Percentiles rank a stretch among this genome's conserved stretches.
These are phyloP conservation scores for Corvus moneduloides DNA, from an alignment of 2,113 vertebrate genomes.

Conservation along the genomic window DNA sequence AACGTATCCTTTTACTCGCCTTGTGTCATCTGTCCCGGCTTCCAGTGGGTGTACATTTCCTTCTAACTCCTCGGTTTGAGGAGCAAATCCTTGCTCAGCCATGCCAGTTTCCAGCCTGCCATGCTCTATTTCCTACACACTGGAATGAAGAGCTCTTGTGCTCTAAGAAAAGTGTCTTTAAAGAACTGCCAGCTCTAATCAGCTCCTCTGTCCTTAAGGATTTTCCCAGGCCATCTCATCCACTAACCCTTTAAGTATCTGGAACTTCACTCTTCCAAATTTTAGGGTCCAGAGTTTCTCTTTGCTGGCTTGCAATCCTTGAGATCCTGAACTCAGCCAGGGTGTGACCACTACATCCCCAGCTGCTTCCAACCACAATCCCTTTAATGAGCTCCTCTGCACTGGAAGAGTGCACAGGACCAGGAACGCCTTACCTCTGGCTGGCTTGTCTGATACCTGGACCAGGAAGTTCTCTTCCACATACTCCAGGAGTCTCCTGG, in stretches of 20 bases:
- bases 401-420: not conserved
- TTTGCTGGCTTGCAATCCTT: not conserved
- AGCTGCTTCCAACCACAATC: not conserved
- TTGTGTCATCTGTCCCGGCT: not conserved
- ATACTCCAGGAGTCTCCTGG: not conserved
- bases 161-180: not conserved
- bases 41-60: not conserved
- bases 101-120: not conserved
- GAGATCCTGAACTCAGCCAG: not conserved
- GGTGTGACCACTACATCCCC: not conserved
- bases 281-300: not conserved
- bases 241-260: not conserved
- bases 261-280: not conserved
- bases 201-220: not conserved
- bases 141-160: not conserved
- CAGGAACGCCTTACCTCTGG: accelerated
- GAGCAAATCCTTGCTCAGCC: not conserved
- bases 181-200: not conserved
- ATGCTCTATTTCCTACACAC: not conserved
- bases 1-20: not conserved
- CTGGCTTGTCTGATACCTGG: not conserved
- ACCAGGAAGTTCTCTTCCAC: not conserved
- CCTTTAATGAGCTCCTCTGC: not conserved
- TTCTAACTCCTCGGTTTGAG: not conserved
- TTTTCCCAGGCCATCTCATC: not conserved